Conservation (phyloP, 2,888 invertebrate genomes). For the Meganola albula region DNA sequence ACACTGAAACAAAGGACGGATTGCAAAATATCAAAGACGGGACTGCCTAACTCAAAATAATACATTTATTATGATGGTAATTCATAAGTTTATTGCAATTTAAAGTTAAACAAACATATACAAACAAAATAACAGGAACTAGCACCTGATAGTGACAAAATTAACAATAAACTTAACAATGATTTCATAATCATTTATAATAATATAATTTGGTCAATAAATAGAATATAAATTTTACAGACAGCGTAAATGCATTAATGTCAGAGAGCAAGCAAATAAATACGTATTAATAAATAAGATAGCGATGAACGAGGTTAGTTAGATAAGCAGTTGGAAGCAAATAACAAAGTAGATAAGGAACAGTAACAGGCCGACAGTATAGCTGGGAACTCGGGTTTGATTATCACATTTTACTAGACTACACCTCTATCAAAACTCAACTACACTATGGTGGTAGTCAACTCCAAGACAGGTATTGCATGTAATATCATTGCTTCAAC, state of each 20-base stretch:
- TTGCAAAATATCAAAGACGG: no score
- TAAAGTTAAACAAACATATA: constrained; percentile 28
- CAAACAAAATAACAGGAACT: constrained; percentile 36
- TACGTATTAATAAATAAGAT: constrained; percentile 15
- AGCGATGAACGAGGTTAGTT: constrained; percentile 20
- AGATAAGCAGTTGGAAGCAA: constrained; percentile 31
- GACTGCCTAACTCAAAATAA: no score
- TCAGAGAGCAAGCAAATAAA: constrained; percentile 23
- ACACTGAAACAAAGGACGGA: no score
- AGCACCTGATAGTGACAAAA: constrained; percentile 33
- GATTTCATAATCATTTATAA: constrained; percentile 7
- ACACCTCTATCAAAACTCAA: no score
- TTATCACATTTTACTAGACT: no score
- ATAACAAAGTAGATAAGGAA: constrained; percentile 35
- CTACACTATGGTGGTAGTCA: no score
- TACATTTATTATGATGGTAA: neutral
- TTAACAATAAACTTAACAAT: constrained; percentile 26
- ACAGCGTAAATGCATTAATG: no score
- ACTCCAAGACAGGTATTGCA: no score
- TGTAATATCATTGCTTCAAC: no score
- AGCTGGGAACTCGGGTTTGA: no score
- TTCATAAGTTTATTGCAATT: constrained; percentile 21
- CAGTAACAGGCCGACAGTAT: constrained; percentile 30
- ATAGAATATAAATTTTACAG: constrained; percentile 28
- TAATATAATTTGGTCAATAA: constrained; percentile 8